Conservation (phyloP, 1,140 invertebrate species). For the Calephelis virginiensis region DNA sequence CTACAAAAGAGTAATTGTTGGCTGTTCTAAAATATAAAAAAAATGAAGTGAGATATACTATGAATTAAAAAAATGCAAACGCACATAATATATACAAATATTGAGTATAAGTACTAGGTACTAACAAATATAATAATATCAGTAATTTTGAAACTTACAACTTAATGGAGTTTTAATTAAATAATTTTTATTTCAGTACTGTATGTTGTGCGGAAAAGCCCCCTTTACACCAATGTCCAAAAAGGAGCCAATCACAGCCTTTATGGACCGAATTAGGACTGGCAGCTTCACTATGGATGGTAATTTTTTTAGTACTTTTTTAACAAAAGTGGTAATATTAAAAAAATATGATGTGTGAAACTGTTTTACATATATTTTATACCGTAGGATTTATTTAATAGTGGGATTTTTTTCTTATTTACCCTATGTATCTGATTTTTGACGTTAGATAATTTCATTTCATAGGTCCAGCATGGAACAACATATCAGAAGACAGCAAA, state of each 20-base stretch:
- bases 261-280: conserved; percentile 88
- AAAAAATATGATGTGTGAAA: too few species aligned
- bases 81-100: too few species aligned
- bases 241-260: conserved; percentile 85
- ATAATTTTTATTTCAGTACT: conserved; percentile 79
- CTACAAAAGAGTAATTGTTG: neutral
- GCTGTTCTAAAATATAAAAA: neutral
- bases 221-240: conserved; percentile 85
- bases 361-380: too few species aligned
- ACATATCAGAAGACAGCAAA: conserved; percentile 87
- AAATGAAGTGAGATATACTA: too few species aligned
- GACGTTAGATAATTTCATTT: too few species aligned
- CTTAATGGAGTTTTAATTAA: neutral
- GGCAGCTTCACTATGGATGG: conserved; percentile 87
- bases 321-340: too few species aligned
- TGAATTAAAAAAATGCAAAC: too few species aligned
- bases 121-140: too few species aligned
- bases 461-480: conserved; percentile 83
- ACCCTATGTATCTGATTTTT: too few species aligned
- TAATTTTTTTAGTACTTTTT: conserved; percentile 28
- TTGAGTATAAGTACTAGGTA: too few species aligned
- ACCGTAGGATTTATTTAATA: too few species aligned
- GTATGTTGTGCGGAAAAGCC: conserved; percentile 91
- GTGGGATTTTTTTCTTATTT: too few species aligned
- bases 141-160: neutral